Percentiles rank a stretch among this genome's conserved stretches.
Evolutionary conservation across 2,888 invertebrate species (phyloP).

Genomic region (Polydrusus cervinus): DNA sequence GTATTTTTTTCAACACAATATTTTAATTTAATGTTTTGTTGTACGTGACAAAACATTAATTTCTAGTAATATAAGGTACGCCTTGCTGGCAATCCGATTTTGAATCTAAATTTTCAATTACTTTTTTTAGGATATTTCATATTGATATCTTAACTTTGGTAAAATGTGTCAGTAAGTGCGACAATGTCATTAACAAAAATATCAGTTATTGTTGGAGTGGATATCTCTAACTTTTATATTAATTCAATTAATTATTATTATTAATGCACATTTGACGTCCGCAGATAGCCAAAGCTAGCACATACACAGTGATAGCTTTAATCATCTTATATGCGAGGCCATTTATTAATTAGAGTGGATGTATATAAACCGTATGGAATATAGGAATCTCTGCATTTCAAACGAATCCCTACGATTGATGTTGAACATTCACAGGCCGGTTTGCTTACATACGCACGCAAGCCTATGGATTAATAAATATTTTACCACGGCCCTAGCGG

Average conservation of each 20-base stretch:
- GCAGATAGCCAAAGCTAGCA: conserved; percentile 53
- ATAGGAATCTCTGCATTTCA: conserved; percentile 64
- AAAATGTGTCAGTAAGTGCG: too few relatives aligned
- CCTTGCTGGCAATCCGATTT: too few relatives aligned
- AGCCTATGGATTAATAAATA: conserved; percentile 68
- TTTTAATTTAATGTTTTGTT: too few relatives aligned
- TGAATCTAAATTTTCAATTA: too few relatives aligned
- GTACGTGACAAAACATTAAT: too few relatives aligned
- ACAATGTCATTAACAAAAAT: too few relatives aligned
- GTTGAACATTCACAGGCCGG: conserved; percentile 58
- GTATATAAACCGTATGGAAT: conserved; percentile 68
- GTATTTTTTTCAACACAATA: too few relatives aligned
- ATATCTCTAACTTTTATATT: too few relatives aligned
- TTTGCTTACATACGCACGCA: conserved; percentile 62
- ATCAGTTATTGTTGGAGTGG: too few relatives aligned
- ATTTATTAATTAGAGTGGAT: conserved; percentile 70
- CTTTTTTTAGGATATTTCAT: too few relatives aligned
- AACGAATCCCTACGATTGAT: conserved; percentile 66
- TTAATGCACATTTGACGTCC: conserved; percentile 49
- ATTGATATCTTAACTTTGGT: too few relatives aligned
- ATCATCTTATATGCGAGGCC: conserved; percentile 63
- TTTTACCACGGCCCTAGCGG: conserved; percentile 59
- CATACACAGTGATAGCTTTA: conserved; percentile 63
- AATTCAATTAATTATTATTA: conserved; percentile 26
- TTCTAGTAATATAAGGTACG: too few relatives aligned